Evolutionary conservation across 2,113 vertebrate genomes (phyloP).

Genomic region (Rafetus swinhoei): DNA sequence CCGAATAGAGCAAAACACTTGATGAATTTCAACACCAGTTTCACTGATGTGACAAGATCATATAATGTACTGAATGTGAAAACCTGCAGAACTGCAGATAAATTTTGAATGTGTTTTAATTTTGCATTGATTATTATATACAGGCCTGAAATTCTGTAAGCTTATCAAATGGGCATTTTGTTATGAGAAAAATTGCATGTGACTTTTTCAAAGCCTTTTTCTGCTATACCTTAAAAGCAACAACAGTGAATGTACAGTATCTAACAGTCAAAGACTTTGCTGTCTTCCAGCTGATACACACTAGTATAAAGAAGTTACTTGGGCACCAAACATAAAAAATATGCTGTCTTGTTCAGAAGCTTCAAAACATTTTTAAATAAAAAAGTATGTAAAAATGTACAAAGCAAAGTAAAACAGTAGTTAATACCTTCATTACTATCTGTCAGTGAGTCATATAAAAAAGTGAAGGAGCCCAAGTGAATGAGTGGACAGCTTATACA

Average conservation of each 20-base stretch:
- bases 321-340: slow-evolving; percentile 19
- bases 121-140: background rate
- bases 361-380: slow-evolving; percentile 53
- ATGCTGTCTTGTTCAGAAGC: slow-evolving; percentile 17
- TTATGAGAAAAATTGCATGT: background rate
- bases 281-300: background rate
- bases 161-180: background rate
- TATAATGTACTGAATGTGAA: background rate
- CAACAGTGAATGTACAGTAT: background rate
- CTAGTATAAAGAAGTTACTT: slow-evolving; percentile 17
- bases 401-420: slow-evolving; percentile 63
- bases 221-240: slow-evolving; percentile 10
- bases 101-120: background rate
- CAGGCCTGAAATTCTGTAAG: background rate
- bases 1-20: background rate
- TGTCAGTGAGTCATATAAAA: slow-evolving; percentile 47
- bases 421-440: slow-evolving; percentile 71
- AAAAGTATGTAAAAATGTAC: slow-evolving; percentile 52
- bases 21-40: background rate
- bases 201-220: background rate
- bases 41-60: background rate
- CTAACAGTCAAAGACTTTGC: background rate
- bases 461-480: slow-evolving; percentile 67
- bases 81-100: background rate
- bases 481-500: slow-evolving; percentile 56